Conservation (phyloP, 2,113 vertebrate genomes). For the Brachionichthys hirsutus region DNA sequence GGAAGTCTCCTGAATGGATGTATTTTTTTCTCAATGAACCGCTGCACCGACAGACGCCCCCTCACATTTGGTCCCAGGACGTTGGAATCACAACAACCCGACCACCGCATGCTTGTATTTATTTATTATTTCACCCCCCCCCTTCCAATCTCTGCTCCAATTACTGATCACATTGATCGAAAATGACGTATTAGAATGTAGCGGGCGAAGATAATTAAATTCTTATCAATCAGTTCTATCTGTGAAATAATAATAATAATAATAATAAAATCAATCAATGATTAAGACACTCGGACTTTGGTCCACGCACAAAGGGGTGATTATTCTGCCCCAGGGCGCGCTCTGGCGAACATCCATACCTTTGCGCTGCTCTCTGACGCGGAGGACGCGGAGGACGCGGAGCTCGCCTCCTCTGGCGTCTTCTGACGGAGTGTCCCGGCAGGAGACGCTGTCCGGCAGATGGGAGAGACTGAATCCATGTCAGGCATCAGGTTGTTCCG, state of each 20-base stretch:
- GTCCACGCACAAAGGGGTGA: neutral
- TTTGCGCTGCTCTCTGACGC: conserved; percentile 81
- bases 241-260: neutral
- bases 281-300: neutral
- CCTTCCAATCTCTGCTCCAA: neutral
- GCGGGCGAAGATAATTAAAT: conserved; percentile 48
- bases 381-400: conserved; percentile 83
- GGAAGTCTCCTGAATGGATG: conserved; percentile 99
- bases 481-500: conserved; percentile 80
- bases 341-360: conserved; percentile 76
- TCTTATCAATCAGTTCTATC: conserved; percentile 35
- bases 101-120: neutral
- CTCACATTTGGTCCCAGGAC: conserved; percentile 67
- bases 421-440: conserved; percentile 84
- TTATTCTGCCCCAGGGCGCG: conserved; percentile 2
- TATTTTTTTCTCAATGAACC: conserved; percentile 97
- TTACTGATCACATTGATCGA: neutral
- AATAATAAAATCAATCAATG: neutral
- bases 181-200: neutral
- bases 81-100: conserved; percentile 58
- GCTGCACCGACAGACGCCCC: conserved; percentile 89
- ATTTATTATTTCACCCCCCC: neutral
- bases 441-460: conserved; percentile 88
- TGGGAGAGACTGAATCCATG: conserved; percentile 85
- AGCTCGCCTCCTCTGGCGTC: conserved; percentile 83